A percentile compares a stretch with the other conserved stretches of the same genome.
Evolutionary conservation across 2,797 vertebrate species (phyloP).

Genomic region (Balearica regulorum): DNA sequence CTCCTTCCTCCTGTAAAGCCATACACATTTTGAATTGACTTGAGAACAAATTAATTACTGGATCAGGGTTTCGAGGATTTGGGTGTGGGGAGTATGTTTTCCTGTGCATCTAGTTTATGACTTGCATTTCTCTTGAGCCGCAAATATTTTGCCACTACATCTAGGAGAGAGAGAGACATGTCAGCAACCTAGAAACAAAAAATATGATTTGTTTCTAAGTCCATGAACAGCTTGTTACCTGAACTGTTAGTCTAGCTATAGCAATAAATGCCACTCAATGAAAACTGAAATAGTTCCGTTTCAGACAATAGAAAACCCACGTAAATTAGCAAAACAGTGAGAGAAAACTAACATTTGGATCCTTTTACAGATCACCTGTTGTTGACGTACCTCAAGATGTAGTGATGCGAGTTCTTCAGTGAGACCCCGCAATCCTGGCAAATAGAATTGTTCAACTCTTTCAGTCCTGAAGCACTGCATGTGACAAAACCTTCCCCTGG

Average conservation of each 20-base stretch:
- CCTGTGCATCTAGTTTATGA: not conserved
- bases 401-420: not conserved
- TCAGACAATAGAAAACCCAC: not conserved
- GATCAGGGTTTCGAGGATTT: not conserved
- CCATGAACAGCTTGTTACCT: not conserved
- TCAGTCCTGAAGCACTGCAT: not conserved
- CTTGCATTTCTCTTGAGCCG: not conserved
- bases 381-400: not conserved
- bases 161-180: not conserved
- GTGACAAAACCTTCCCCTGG: not conserved
- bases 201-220: not conserved
- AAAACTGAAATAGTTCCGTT: not conserved
- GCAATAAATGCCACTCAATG: not conserved
- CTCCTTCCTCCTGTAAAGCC: not conserved
- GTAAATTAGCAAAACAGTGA: not conserved
- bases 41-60: not conserved
- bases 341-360: not conserved
- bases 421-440: not conserved
- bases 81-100: not conserved
- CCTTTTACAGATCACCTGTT: not conserved
- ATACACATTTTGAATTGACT: not conserved
- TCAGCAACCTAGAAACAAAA: not conserved
- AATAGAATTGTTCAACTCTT: not conserved
- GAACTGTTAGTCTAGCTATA: not conserved
- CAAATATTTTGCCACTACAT: not conserved